These are phyloP conservation scores for Latrodectus geometricus DNA, from an alignment of 1,140 invertebrate species.

Conservation along the genomic window DNA sequence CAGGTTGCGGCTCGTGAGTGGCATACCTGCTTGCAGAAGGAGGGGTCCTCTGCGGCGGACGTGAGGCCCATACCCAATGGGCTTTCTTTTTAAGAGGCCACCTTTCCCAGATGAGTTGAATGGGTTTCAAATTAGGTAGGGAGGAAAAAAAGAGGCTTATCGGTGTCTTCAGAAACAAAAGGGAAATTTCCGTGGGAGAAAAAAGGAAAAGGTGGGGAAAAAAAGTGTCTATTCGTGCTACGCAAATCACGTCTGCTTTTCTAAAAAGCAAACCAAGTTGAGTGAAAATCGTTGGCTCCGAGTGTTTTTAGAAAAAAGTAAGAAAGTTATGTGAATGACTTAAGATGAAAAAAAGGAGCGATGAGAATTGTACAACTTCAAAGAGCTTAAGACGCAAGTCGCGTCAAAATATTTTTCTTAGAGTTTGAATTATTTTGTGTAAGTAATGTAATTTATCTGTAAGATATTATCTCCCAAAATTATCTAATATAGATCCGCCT, in stretches of 20 bases:
- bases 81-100: constrained; percentile 7
- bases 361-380: too few species aligned
- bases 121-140: constrained; percentile 47
- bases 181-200: background rate
- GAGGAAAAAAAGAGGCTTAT: background rate
- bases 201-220: too few species aligned
- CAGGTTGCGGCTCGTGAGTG: constrained; percentile 29
- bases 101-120: constrained; percentile 24
- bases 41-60: background rate
- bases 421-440: too few species aligned
- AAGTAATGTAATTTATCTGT: too few species aligned
- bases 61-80: constrained; percentile 38
- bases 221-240: too few species aligned
- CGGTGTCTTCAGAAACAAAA: background rate
- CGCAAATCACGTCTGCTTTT: background rate
- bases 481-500: too few species aligned
- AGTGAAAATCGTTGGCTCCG: background rate
- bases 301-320: too few species aligned
- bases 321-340: background rate
- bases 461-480: too few species aligned
- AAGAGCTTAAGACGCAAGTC: too few species aligned
- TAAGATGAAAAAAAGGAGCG: too few species aligned
- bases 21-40: constrained; percentile 1
- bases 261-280: background rate
- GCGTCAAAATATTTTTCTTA: too few species aligned